Conservation (phyloP, 2,113 vertebrate genomes). For the Salvelinus alpinus region DNA sequence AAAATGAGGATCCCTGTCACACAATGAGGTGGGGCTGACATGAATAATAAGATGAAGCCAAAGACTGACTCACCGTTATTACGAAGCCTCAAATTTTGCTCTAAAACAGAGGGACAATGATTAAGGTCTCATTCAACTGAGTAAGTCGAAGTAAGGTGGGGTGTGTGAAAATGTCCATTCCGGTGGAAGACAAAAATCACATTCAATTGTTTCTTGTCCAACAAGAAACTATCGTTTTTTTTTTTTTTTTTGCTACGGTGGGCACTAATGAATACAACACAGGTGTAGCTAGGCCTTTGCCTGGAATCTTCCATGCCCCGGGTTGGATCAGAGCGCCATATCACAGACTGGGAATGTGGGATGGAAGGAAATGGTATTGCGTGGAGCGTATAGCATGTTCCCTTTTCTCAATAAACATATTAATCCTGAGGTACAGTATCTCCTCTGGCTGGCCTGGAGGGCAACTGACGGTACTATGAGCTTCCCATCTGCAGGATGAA, state of each 20-base stretch:
- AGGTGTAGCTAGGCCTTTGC: slow-evolving; percentile 4
- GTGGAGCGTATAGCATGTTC: slow-evolving; percentile 24
- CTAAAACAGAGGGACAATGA: too few relatives aligned
- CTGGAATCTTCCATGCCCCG: slow-evolving; percentile 20
- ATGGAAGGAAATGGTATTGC: slow-evolving; percentile 23
- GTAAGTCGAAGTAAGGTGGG: not conserved
- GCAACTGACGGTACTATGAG: slow-evolving; percentile 36
- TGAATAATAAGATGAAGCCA: too few relatives aligned
- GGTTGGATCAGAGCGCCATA: not conserved
- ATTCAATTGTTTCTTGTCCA: too few relatives aligned
- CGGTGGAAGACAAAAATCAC: too few relatives aligned
- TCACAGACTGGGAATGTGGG: too few relatives aligned
- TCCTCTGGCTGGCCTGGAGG: slow-evolving; percentile 30
- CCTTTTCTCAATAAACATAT: slow-evolving; percentile 56
- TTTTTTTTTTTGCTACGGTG: too few relatives aligned
- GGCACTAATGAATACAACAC: not conserved
- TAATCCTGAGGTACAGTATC: slow-evolving; percentile 37
- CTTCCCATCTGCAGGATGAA: slow-evolving; percentile 57
- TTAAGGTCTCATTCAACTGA: not conserved
- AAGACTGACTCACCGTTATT: too few relatives aligned
- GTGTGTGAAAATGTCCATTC: too few relatives aligned
- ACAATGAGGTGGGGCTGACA: too few relatives aligned
- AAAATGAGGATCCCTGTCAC: too few relatives aligned
- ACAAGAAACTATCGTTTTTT: too few relatives aligned
- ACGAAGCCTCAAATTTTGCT: too few relatives aligned